Conservation (phyloP, 2,113 vertebrate genomes). For the Tiliqua scincoides region DNA sequence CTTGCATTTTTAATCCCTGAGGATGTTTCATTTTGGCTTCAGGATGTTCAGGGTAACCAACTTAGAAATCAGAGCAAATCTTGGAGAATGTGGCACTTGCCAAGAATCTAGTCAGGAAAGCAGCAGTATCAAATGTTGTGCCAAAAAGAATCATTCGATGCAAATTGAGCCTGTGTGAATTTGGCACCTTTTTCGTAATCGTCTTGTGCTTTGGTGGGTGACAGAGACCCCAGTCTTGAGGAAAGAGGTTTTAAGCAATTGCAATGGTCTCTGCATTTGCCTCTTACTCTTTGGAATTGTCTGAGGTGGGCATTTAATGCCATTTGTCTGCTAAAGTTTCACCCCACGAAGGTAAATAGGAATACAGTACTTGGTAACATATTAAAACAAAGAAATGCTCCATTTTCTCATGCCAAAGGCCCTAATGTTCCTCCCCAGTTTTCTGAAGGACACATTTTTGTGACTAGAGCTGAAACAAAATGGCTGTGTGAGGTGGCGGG, state of each 20-base stretch:
- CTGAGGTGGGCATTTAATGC: neutral
- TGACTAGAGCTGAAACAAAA: conserved; percentile 19
- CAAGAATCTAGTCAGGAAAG: neutral
- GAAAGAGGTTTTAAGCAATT: neutral
- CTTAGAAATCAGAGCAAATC: neutral
- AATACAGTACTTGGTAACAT: conserved; percentile 37
- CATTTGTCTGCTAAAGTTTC: neutral
- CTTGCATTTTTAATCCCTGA: neutral
- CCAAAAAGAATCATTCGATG: neutral
- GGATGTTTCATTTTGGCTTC: neutral
- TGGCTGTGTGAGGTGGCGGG: too few species aligned
- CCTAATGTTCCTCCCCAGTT: conserved; percentile 34
- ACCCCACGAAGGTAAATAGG: neutral
- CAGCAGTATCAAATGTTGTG: neutral
- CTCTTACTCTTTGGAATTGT: conserved; percentile 1
- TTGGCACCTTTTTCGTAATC: neutral
- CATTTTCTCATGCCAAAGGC: conserved; percentile 24
- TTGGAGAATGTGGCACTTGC: neutral
- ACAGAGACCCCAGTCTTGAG: too few species aligned
- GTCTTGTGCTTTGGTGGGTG: neutral
- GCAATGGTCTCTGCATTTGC: neutral
- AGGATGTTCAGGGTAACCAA: too few species aligned
- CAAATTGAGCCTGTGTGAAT: neutral
- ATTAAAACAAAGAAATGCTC: conserved; percentile 5
- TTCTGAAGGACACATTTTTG: conserved; percentile 49